phyloP scores from a whole-genome alignment of 2,888 invertebrate genomes.

The Homarus gammarus region DNA sequence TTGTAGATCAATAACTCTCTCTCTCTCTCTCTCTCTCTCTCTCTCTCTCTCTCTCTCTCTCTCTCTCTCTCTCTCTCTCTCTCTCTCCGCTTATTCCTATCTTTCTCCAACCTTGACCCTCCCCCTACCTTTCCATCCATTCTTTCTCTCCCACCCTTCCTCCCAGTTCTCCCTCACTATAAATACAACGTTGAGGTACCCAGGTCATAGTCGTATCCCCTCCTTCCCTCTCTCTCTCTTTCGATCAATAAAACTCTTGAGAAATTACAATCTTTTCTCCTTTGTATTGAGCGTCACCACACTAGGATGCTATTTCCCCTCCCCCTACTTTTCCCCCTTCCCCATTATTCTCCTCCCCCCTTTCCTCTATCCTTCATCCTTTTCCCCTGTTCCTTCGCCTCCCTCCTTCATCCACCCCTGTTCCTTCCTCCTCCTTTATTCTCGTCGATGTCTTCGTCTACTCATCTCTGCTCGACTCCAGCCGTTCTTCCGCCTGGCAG shows the following conservation, averaged over 20 bases:
- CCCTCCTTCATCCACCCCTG: background rate
- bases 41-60: conserved; percentile 13
- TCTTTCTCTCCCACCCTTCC: too few species aligned
- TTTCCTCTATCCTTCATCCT: background rate
- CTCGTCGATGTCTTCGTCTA: background rate
- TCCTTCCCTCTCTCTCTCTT: too few species aligned
- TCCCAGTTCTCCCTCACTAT: too few species aligned
- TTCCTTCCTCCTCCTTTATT: background rate
- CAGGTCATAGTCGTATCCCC: too few species aligned
- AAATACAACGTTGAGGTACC: too few species aligned
- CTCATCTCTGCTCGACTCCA: background rate
- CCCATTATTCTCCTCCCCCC: background rate
- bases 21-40: conserved; percentile 16
- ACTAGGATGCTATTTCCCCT: too few species aligned
- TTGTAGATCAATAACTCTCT: background rate
- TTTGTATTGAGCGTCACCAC: too few species aligned
- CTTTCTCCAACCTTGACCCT: too few species aligned
- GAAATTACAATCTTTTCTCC: too few species aligned
- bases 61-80: conserved; percentile 8
- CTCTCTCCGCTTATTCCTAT: background rate
- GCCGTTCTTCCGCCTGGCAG: background rate
- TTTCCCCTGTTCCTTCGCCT: background rate
- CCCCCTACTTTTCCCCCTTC: background rate
- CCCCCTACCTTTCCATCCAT: too few species aligned
- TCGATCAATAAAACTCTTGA: too few species aligned